A percentile compares a stretch with the other conserved stretches of the same genome.
Conservation (phyloP, 1,140 invertebrate species). For the Heliothis subflexa region DNA sequence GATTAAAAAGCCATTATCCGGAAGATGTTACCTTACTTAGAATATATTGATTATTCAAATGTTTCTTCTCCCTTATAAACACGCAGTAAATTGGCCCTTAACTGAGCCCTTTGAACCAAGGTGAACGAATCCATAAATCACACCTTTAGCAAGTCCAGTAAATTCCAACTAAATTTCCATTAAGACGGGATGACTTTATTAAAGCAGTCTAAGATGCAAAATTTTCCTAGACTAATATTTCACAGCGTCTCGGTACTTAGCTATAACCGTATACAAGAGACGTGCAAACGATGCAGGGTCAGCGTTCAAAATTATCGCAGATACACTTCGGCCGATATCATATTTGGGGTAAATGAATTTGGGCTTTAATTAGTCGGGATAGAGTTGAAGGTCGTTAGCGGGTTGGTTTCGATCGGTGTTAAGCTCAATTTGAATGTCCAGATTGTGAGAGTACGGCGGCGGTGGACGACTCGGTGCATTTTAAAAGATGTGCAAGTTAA, state of each 20-base stretch:
- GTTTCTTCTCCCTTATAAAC: conserved; percentile 27
- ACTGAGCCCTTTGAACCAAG: conserved; percentile 19
- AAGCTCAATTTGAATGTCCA: conserved; percentile 49
- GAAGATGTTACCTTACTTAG: conserved; percentile 1
- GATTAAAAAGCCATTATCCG: conserved; percentile 17
- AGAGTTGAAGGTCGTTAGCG: conserved; percentile 8
- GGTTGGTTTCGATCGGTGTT: conserved; percentile 36
- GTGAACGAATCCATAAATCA: conserved; percentile 22
- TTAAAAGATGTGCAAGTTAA: conserved; percentile 72
- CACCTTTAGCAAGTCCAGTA: conserved; percentile 30
- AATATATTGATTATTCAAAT: conserved; percentile 35
- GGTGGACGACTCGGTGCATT: conserved; percentile 61
- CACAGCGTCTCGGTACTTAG: background rate
- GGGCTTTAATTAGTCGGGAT: background rate
- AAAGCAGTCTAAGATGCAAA: conserved; percentile 17
- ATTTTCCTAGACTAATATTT: conserved; percentile 40
- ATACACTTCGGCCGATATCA: conserved; percentile 2
- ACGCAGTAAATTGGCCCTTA: conserved; percentile 15
- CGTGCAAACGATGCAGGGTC: conserved; percentile 36
- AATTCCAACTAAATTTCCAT: conserved; percentile 35
- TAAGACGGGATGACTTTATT: conserved; percentile 25
- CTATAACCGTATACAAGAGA: conserved; percentile 10
- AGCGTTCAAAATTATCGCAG: conserved; percentile 35
- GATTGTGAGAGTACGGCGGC: conserved; percentile 24
- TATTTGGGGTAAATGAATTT: background rate